Evolutionary conservation across 1,140 invertebrate species (phyloP).

Genomic region (Brachionus plicatilis): DNA sequence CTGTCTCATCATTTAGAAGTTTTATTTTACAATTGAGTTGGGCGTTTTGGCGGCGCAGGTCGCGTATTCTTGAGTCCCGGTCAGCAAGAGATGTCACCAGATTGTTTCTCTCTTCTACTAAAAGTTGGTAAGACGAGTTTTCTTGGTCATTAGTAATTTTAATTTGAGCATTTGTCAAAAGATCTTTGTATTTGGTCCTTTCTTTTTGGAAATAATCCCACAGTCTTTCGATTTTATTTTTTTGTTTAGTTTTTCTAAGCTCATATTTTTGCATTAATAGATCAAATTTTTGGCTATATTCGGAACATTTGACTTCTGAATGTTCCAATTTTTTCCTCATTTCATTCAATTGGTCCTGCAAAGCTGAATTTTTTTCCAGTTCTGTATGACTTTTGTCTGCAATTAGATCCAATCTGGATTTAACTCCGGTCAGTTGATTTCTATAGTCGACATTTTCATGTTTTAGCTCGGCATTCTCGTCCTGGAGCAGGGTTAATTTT

Average conservation of each 20-base stretch:
- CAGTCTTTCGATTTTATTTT: slow-evolving; percentile 36
- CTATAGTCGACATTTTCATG: slow-evolving; percentile 14
- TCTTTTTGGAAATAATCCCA: slow-evolving; percentile 38
- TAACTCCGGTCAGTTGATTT: neutral
- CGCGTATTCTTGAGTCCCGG: slow-evolving; percentile 3
- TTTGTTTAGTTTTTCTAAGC: slow-evolving; percentile 22
- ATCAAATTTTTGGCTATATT: slow-evolving; percentile 38
- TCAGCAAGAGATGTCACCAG: neutral
- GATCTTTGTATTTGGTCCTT: slow-evolving; percentile 11
- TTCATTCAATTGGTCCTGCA: slow-evolving; percentile 19
- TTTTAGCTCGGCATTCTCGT: slow-evolving; percentile 12
- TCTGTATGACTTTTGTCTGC: slow-evolving; percentile 33
- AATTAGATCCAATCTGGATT: slow-evolving; percentile 25
- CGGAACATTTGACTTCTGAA: slow-evolving; percentile 6
- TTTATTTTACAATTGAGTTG: slow-evolving; percentile 11
- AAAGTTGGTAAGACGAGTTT: neutral
- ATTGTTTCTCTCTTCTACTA: neutral
- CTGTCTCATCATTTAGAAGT: neutral
- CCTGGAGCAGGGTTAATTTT: neutral
- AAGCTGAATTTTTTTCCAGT: slow-evolving; percentile 16
- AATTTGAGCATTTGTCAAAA: slow-evolving; percentile 15
- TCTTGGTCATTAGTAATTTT: neutral
- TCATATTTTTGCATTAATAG: slow-evolving; percentile 36
- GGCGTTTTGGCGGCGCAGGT: slow-evolving; percentile 1
- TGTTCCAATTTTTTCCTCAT: slow-evolving; percentile 7